Percentiles rank a stretch among this genome's conserved stretches.
Conservation (phyloP, 1,140 invertebrate species). For the Homalodisca vitripennis region DNA sequence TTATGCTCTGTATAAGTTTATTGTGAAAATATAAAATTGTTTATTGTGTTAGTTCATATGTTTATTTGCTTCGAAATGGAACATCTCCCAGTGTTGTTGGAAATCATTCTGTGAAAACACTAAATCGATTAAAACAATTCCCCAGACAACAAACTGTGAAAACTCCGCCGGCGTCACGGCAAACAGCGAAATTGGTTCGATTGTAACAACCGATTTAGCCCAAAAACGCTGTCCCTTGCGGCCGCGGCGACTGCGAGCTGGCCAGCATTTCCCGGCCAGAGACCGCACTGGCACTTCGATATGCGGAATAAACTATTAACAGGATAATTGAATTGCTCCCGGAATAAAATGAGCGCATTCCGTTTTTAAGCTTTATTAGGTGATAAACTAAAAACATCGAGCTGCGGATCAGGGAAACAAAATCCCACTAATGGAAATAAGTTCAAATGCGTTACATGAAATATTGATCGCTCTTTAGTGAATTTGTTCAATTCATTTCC, state of each 20-base stretch:
- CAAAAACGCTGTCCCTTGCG: too few relatives aligned
- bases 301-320: not conserved
- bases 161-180: not conserved
- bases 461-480: not conserved
- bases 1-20: too few relatives aligned
- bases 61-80: too few relatives aligned
- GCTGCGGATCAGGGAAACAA: constrained; percentile 5
- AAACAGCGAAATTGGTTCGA: constrained; percentile 3
- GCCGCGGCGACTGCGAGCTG: not conserved
- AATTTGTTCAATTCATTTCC: too few relatives aligned
- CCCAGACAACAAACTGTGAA: too few relatives aligned
- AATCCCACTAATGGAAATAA: constrained; percentile 19
- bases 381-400: not conserved
- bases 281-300: not conserved
- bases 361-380: constrained; percentile 24
- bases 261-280: not conserved
- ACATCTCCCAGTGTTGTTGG: too few relatives aligned
- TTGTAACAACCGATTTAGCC: constrained; percentile 2
- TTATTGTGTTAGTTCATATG: too few relatives aligned
- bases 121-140: too few relatives aligned
- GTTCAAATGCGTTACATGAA: constrained; percentile 8
- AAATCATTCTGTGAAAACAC: too few relatives aligned
- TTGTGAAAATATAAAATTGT: too few relatives aligned
- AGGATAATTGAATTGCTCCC: constrained; percentile 1
- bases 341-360: constrained; percentile 16